Conservation (phyloP, 2,888 invertebrate species). For the Pterobdella sp. region DNA sequence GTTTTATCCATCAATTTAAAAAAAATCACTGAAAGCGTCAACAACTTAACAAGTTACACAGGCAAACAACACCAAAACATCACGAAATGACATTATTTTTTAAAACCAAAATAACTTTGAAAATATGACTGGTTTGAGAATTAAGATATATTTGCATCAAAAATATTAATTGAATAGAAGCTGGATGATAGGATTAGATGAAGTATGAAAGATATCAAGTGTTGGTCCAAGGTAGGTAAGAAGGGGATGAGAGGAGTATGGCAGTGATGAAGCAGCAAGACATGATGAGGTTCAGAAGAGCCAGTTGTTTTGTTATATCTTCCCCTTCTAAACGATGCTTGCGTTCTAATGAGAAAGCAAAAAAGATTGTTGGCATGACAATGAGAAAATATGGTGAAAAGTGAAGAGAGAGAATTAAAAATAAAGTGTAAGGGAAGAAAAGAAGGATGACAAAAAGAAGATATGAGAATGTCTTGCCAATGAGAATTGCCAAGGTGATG, state of each 20-base stretch:
- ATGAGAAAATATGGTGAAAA: slow-evolving; percentile 80
- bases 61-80: no score
- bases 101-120: no score
- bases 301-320: slow-evolving; percentile 78
- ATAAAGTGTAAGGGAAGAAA: slow-evolving; percentile 71
- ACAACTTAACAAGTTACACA: no score
- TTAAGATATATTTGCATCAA: no score
- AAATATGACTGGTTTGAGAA: no score
- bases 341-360: slow-evolving; percentile 81
- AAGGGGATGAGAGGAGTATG: neutral
- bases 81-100: no score
- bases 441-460: slow-evolving; percentile 78
- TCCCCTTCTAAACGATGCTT: slow-evolving; percentile 73
- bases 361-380: slow-evolving; percentile 75
- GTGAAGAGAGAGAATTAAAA: slow-evolving; percentile 74
- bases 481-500: slow-evolving; percentile 84
- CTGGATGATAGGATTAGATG: no score
- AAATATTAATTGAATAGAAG: no score
- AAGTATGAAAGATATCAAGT: slow-evolving; percentile 10
- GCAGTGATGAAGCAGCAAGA: neutral
- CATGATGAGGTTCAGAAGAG: slow-evolving; percentile 67
- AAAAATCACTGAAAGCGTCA: no score
- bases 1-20: no score
- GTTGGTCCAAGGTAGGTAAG: slow-evolving; percentile 6
- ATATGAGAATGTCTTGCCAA: slow-evolving; percentile 83